phyloP scores from a whole-genome alignment of 2,888 invertebrate genomes.

The Melangyna quadrimaculata region DNA sequence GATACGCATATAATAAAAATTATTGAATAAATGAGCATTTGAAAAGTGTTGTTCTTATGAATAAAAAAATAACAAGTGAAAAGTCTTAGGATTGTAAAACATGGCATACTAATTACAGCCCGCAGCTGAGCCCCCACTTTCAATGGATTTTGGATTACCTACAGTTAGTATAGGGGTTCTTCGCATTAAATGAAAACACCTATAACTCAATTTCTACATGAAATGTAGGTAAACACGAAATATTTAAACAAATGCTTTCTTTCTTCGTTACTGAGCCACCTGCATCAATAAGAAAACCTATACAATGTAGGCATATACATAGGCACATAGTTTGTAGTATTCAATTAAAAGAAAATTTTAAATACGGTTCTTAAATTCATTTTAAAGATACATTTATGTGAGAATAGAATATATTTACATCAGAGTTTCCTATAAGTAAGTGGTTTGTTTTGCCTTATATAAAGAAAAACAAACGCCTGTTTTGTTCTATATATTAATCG shows the following conservation, averaged over 20 bases:
- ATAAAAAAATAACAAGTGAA: background rate
- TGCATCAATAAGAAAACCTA: background rate
- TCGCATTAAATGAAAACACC: background rate
- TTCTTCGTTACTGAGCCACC: slow-evolving; percentile 35
- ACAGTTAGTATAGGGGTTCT: slow-evolving; percentile 38
- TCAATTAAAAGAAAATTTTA: background rate
- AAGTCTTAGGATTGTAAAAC: background rate
- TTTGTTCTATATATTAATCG: background rate
- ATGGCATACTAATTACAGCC: background rate
- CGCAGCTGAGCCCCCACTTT: background rate
- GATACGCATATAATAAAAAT: background rate
- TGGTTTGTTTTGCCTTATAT: slow-evolving; percentile 10
- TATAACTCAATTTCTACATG: slow-evolving; percentile 34
- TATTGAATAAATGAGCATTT: background rate
- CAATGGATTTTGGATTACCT: slow-evolving; percentile 61
- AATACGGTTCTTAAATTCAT: background rate
- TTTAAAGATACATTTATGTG: background rate
- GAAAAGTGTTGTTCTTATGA: slow-evolving; percentile 5
- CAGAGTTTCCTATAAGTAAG: background rate
- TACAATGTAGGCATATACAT: slow-evolving; percentile 1
- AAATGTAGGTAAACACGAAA: slow-evolving; percentile 42
- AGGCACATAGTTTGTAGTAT: background rate
- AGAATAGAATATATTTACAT: background rate
- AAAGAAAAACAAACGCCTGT: background rate
- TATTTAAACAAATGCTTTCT: background rate